A percentile compares a stretch with the other conserved stretches of the same genome.
Conservation (phyloP, 2,797 vertebrate species). For the Dryobates pubescens region DNA sequence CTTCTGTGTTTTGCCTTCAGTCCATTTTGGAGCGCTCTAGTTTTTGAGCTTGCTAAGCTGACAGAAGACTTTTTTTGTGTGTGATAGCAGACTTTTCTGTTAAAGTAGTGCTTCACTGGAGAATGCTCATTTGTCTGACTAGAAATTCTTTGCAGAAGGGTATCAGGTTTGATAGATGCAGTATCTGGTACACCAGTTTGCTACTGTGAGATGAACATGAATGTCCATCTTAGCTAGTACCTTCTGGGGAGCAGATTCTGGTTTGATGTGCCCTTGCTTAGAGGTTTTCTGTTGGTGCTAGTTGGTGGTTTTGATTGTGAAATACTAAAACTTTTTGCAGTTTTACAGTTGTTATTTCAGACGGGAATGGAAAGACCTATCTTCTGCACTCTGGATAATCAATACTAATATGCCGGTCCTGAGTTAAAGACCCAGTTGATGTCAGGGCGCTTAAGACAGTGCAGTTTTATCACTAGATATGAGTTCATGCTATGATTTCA, state of each 20-base stretch:
- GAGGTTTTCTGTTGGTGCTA: not conserved
- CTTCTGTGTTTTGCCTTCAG: not conserved
- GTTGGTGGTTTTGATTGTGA: not conserved
- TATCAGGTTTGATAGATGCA: not conserved
- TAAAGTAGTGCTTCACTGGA: not conserved
- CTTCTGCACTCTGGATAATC: not conserved
- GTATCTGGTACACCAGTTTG: not conserved
- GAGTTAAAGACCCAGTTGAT: not conserved
- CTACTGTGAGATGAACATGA: not conserved
- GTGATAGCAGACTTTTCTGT: not conserved
- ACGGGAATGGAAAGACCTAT: not conserved
- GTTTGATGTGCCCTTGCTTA: not conserved
- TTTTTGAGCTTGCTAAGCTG: not conserved
- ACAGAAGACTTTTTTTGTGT: not conserved
- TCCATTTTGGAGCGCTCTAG: not conserved
- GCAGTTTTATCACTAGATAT: not conserved
- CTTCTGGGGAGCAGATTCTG: not conserved
- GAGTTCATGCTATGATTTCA: not conserved
- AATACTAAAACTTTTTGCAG: not conserved
- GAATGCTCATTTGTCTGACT: not conserved
- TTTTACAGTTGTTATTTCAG: not conserved
- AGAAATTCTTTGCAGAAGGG: not conserved
- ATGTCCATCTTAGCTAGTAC: not conserved
- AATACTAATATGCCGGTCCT: accelerated
- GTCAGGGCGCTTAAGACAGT: not conserved